Base-by-base conservation (phyloP, 92 coral and sea anemone species). In the Phenganax subtilis region DNA sequence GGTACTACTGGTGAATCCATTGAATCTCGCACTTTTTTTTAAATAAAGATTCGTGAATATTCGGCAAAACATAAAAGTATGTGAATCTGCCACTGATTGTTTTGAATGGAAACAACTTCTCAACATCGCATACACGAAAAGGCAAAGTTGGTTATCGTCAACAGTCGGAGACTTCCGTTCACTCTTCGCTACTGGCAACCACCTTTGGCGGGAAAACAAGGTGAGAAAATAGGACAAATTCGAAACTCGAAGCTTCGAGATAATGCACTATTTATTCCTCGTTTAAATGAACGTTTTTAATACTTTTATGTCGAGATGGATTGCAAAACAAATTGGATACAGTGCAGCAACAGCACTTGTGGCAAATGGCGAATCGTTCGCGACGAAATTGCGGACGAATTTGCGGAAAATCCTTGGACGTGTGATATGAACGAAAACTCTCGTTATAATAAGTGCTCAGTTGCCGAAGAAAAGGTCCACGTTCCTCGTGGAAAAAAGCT, bases 361-460 rank as follows among this genome's bases (percentile, higher is more conserved):
- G 88, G 90, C 20, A 93, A 93, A 84, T 93, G 97, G 97, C 90
- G 97, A 73, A 85, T 87, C 54, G 90, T 93, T 44, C 67, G 89
- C n/a, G 83, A 89, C 8, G 96, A 91, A 56, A 96, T 87, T 20
- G 93, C 96, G 59, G 81, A 75, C 62, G 65, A 79, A 79, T 79
- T 62, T 64, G 89, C 85, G 71, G 93, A 91, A 71, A 84, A 89
- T 54, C 87, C 92, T 51, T 93, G 97, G 97, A 87, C 85, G 70
- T 93, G 97, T 81, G 90, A 92, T 87, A 84, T 93, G 86, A 93
- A 93, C 82, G 85, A 86, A 51, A 93, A 91, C 71, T 4, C 63
- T 10, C 85, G 71, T 57, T 91, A 75, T 61, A 88, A 87, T 86
- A 89, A 76, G 20, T 93, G 97, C 58, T 64, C 90, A 15, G 89